These are phyloP conservation scores for Lysandra coridon DNA, from an alignment of 2,888 invertebrate species.

Conservation along the genomic window DNA sequence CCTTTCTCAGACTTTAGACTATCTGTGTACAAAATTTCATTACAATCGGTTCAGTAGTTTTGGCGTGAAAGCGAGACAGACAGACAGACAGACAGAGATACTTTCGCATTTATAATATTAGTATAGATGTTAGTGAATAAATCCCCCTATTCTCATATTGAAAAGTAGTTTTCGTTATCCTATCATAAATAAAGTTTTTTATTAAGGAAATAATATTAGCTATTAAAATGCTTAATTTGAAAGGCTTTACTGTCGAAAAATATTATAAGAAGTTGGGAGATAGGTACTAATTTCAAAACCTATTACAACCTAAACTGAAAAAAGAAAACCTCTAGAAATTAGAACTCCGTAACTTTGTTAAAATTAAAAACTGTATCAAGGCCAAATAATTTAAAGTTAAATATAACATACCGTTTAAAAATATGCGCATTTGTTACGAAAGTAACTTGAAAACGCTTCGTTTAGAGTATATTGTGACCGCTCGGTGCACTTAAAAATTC, in stretches of 20 bases:
- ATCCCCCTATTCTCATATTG: too few species aligned
- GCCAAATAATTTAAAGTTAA: not conserved
- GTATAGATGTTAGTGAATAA: not conserved
- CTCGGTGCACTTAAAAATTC: conserved; percentile 27
- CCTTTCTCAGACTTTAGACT: too few species aligned
- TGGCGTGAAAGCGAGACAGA: too few species aligned
- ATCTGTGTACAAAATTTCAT: too few species aligned
- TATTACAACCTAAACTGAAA: not conserved
- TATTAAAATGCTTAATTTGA: too few species aligned
- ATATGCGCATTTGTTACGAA: conserved; percentile 5
- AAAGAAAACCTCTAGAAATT: not conserved
- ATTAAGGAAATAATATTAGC: too few species aligned
- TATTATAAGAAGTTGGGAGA: not conserved
- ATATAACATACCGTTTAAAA: not conserved
- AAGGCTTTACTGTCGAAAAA: too few species aligned
- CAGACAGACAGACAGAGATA: too few species aligned
- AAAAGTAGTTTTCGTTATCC: too few species aligned
- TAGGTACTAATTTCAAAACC: not conserved
- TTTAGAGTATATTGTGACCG: conserved; percentile 23
- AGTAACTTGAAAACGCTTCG: conserved; percentile 5
- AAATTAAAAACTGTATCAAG: not conserved
- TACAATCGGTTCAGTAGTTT: too few species aligned
- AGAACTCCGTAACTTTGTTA: not conserved
- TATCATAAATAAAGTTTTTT: too few species aligned
- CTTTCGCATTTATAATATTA: too few species aligned